Conservation (phyloP, 2,888 invertebrate species). For the Pachymerium ferrugineum region DNA sequence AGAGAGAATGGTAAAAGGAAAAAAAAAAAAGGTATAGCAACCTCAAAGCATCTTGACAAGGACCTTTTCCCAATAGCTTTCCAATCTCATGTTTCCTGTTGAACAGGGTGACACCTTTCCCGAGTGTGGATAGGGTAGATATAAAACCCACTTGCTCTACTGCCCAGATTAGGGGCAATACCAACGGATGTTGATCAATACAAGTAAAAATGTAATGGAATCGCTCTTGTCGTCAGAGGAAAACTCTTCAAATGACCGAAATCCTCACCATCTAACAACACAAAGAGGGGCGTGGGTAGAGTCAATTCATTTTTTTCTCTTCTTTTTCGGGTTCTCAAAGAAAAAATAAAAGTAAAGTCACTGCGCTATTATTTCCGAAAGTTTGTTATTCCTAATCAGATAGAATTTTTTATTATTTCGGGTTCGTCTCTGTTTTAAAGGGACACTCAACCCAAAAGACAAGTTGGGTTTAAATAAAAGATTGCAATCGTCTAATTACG, state of each 20-base stretch:
- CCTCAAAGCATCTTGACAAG: slow-evolving; percentile 24
- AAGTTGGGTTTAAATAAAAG: too few species aligned
- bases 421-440: too few species aligned
- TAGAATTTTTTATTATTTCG: too few species aligned
- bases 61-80: slow-evolving; percentile 27
- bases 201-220: slow-evolving; percentile 27
- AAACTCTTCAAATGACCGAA: slow-evolving; percentile 1
- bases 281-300: not conserved
- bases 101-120: slow-evolving; percentile 19
- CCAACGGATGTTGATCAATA: slow-evolving; percentile 22
- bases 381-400: too few species aligned
- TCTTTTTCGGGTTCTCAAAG: too few species aligned
- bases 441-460: too few species aligned
- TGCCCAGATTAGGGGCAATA: slow-evolving; percentile 13
- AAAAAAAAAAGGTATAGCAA: not conserved
- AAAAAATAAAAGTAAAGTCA: too few species aligned
- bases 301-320: too few species aligned
- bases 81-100: slow-evolving; percentile 27
- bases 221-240: not conserved
- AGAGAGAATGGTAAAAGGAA: not conserved
- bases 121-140: slow-evolving; percentile 19
- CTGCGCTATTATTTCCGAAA: too few species aligned
- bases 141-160: slow-evolving; percentile 15
- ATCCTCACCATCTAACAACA: not conserved
- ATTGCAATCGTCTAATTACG: too few species aligned